Evolutionary conservation across 64 coral and sea anemone genomes (phyloP), one percentile per base, ranked within the genome.

Genomic region (Montipora foliosa): DNA sequence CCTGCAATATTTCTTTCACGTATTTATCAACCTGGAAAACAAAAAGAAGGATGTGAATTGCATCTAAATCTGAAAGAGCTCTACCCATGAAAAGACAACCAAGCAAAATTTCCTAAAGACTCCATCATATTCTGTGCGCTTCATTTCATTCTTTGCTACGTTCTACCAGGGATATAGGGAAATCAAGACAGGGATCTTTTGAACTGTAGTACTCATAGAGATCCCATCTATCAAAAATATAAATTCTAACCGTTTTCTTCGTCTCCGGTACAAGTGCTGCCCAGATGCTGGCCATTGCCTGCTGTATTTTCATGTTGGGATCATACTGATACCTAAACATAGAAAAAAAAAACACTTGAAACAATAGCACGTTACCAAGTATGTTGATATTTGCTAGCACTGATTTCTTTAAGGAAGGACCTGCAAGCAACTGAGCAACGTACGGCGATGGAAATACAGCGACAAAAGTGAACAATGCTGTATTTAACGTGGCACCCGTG

Each of bases 271-370:
- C 97, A 13, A 99, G 75, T 3, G 97, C 95, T 16, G 89, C 92
- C 97, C 97, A 99, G 48, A 99, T 96, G 60, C 97, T 99, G 58
- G 93, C 75, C 97, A 99, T 99, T 3, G 97, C 94, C 81, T 99
- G 94, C 25, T 94, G 97, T 15, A 96, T 95, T 68, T 94, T 95
- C 46, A 78, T 89, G 58, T 94, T 96, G 24, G 97, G 97, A 85
- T 99, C 97, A 84, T 94, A 99, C 20, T 96, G 97, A 71, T 99
- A 99, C 24, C 97, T 99, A 79, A 24, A 16, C 25, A 61, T 8
- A 16, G 74, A 91, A 82, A 4, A 81, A 19, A 12, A 20, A 11
- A 76, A 49, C 12, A 76, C 46, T 47, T 44, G 47, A 68, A 1
- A 24, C 53, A 71, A 21, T 46, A 16, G 60, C 60, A 64, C 3